These are phyloP conservation scores for Dipodomys spectabilis DNA, from an alignment of 2,113 vertebrate genomes.

Conservation along the genomic window DNA sequence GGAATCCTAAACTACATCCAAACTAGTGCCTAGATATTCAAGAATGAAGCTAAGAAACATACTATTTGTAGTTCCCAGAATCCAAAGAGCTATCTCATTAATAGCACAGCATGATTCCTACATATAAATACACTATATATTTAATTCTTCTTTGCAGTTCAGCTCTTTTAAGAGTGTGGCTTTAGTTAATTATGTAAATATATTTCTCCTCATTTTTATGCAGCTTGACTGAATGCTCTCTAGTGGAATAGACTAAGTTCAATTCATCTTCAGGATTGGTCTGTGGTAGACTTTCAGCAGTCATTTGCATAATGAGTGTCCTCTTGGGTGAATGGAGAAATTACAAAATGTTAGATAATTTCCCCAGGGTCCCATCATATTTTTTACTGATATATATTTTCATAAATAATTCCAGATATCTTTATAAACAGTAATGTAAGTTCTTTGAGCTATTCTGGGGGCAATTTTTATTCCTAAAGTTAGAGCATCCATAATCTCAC, in stretches of 20 bases:
- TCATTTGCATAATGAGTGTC: slow-evolving; percentile 34
- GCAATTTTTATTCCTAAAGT: slow-evolving; percentile 22
- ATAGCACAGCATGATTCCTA: slow-evolving; percentile 34
- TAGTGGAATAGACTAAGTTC: neutral
- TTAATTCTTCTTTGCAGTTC: slow-evolving; percentile 56
- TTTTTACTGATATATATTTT: slow-evolving; percentile 34
- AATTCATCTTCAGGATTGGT: slow-evolving; percentile 19
- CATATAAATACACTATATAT: slow-evolving; percentile 20
- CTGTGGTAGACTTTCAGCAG: slow-evolving; percentile 1
- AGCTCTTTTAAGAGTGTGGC: slow-evolving; percentile 14
- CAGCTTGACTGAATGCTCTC: slow-evolving; percentile 43
- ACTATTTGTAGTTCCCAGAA: slow-evolving; percentile 28
- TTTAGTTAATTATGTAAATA: slow-evolving; percentile 68
- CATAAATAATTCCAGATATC: slow-evolving; percentile 39
- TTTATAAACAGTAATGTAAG: neutral
- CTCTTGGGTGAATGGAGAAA: slow-evolving; percentile 47
- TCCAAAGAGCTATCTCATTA: slow-evolving; percentile 51
- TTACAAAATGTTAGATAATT: slow-evolving; percentile 63
- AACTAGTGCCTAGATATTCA: neutral
- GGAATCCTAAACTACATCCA: neutral
- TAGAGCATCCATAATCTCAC: neutral
- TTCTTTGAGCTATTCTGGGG: neutral
- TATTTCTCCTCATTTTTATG: slow-evolving; percentile 25
- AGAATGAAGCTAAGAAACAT: neutral
- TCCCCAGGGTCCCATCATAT: neutral